Conservation (phyloP, 2,797 vertebrate genomes). For the Halcyon leucocephala region DNA sequence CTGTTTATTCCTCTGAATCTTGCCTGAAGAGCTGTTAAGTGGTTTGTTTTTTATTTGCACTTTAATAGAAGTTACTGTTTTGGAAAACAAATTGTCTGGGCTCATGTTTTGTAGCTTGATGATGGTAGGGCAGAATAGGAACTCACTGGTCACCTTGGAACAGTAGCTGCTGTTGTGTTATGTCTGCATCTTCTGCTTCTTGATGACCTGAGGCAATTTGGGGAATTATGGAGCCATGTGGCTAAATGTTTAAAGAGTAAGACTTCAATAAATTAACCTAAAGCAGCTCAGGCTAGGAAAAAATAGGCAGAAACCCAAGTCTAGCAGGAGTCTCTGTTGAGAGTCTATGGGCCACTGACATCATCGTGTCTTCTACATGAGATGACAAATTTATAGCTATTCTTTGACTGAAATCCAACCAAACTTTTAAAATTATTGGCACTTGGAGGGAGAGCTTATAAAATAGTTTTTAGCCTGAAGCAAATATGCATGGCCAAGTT, state of each 20-base stretch:
- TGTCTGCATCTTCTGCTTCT: slow-evolving; percentile 10
- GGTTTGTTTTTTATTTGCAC: not conserved
- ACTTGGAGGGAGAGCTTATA: slow-evolving; percentile 28
- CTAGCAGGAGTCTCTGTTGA: not conserved
- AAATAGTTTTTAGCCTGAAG: slow-evolving; percentile 28
- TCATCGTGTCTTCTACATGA: not conserved
- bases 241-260: not conserved
- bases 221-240: not conserved
- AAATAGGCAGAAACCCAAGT: slow-evolving; percentile 21
- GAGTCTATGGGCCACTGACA: not conserved
- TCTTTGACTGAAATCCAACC: slow-evolving; percentile 9
- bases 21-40: not conserved
- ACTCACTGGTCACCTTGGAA: not conserved
- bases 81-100: not conserved
- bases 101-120: not conserved
- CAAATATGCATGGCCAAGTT: slow-evolving; percentile 26
- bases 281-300: not conserved
- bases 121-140: not conserved
- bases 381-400: slow-evolving; percentile 36
- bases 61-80: not conserved
- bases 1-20: not conserved
- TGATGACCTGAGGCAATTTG: not conserved
- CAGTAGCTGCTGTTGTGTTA: not conserved
- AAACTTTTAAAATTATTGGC: slow-evolving; percentile 22
- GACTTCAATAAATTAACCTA: not conserved